A percentile compares a stretch with the other conserved stretches of the same genome.
Conservation (phyloP, 92 coral and sea anemone genomes). For the Hydrozoanthus gracilis region DNA sequence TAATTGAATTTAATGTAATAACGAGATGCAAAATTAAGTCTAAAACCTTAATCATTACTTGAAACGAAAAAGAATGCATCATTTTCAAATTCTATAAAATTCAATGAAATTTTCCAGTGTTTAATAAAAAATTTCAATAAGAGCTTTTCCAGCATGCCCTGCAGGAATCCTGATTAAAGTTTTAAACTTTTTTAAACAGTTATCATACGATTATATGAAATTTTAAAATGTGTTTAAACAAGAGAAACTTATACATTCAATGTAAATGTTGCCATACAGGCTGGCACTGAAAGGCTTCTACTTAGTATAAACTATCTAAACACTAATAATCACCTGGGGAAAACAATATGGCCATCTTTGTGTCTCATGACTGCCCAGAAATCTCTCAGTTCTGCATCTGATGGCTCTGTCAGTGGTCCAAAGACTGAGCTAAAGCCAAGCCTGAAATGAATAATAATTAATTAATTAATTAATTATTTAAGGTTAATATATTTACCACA, state of each 20-base stretch:
- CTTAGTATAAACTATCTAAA: no score
- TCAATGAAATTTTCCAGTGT: no score
- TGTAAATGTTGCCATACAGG: not conserved
- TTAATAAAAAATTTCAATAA: no score
- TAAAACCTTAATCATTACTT: no score
- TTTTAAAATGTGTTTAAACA: not conserved
- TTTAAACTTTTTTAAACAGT: no score
- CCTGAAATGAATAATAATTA: not conserved
- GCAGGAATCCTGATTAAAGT: not conserved
- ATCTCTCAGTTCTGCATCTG: slow-evolving; percentile 80
- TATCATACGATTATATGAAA: no score
- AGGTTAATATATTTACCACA: not conserved
- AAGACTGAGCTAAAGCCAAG: slow-evolving; percentile 79
- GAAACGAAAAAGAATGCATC: no score
- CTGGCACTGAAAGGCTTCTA: no score
- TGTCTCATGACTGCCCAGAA: slow-evolving; percentile 82
- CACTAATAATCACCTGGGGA: slow-evolving; percentile 67
- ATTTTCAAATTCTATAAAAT: no score
- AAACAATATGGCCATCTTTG: slow-evolving; percentile 86
- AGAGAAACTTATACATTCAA: not conserved
- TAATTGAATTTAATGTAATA: no score
- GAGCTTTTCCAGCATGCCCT: no score
- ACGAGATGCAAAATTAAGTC: no score
- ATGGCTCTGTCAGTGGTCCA: slow-evolving; percentile 86
- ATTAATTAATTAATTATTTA: not conserved